Conservation (phyloP, 2,797 vertebrate species). For the Helicolenus hilgendorfi region DNA sequence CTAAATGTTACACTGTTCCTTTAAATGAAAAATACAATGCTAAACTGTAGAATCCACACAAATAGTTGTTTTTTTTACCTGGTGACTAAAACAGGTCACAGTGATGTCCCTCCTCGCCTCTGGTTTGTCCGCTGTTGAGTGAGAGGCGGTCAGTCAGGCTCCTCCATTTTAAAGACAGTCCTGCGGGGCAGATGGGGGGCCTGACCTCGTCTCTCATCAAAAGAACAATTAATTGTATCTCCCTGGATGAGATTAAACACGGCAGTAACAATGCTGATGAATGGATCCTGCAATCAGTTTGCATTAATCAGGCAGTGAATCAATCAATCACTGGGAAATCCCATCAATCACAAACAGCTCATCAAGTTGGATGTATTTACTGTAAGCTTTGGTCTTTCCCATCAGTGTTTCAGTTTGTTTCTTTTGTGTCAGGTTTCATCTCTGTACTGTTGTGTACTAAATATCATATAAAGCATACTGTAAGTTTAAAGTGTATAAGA, state of each 20-base stretch:
- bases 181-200: not conserved
- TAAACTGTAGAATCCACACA: not conserved
- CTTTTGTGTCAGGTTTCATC: not conserved
- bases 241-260: slow-evolving; percentile 32
- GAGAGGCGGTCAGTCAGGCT: not conserved
- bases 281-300: not conserved
- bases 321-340: slow-evolving; percentile 21
- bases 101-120: not conserved
- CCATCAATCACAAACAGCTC: not conserved
- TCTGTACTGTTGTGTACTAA: not conserved
- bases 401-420: not conserved
- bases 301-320: slow-evolving; percentile 11
- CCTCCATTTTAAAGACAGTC: slow-evolving; percentile 41
- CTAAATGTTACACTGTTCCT: no score
- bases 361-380: not conserved
- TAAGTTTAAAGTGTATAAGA: not conserved
- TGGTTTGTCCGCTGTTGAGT: slow-evolving; percentile 14
- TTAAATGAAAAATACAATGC: not conserved
- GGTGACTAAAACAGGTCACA: not conserved
- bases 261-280: slow-evolving; percentile 44
- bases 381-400: not conserved
- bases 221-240: slow-evolving; percentile 10
- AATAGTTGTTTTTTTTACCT: slow-evolving; percentile 16
- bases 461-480: not conserved
- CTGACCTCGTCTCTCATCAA: slow-evolving; percentile 15